A percentile compares a stretch with the other conserved stretches of the same genome.
Evolutionary conservation across 2,888 invertebrate genomes (phyloP).

Genomic region (Athrips mouffetella): DNA sequence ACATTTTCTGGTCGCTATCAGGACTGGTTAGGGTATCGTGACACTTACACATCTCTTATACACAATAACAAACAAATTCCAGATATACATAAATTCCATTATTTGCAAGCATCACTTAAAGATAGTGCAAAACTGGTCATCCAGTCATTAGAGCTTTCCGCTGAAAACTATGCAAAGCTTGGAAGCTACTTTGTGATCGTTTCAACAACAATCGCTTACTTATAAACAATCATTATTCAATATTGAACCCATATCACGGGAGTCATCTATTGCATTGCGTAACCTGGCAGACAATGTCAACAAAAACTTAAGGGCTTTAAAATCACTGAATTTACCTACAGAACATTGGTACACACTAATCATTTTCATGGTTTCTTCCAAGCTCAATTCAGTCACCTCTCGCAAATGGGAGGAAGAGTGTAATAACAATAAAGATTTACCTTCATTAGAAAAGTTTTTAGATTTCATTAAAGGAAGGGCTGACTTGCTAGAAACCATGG

Average conservation of each 20-base stretch:
- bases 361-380: constrained; percentile 11
- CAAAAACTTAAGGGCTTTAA: not conserved
- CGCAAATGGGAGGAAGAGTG: constrained; percentile 18
- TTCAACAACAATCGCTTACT: not conserved
- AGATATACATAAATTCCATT: constrained; percentile 9
- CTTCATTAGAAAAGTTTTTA: constrained; percentile 7
- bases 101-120: not conserved
- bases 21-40: constrained; percentile 2
- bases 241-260: constrained; percentile 5
- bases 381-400: constrained; percentile 11
- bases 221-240: constrained; percentile 9
- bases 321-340: not conserved
- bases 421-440: too few relatives aligned
- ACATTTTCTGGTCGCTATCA: constrained; percentile 14
- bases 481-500: constrained; percentile 16
- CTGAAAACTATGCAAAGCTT: not conserved
- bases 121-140: not conserved
- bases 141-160: not conserved
- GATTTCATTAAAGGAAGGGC: constrained; percentile 16
- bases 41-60: constrained; percentile 1
- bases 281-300: not conserved
- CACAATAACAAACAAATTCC: not conserved
- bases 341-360: constrained; percentile 11
- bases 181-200: not conserved
- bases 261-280: constrained; percentile 1